Conservation (phyloP, 2,888 invertebrate genomes). For the Mesorhabditis sp. region DNA sequence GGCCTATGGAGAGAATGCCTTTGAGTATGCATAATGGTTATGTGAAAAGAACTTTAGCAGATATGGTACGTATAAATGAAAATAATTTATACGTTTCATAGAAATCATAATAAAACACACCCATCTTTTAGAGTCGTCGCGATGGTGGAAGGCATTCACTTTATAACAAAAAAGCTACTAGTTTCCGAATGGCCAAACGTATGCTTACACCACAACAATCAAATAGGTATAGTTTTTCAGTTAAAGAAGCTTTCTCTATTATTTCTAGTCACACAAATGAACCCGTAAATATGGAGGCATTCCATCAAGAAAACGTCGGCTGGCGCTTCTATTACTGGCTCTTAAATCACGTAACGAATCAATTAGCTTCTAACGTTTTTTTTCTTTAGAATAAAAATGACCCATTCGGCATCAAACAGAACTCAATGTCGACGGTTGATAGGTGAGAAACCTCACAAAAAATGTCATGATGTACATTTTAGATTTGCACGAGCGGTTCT, state of each 20-base stretch:
- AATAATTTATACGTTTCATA: background rate
- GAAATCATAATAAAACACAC: background rate
- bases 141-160: slow-evolving; percentile 25
- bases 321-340: slow-evolving; percentile 45
- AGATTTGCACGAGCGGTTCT: slow-evolving; percentile 68
- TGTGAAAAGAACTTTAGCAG: background rate
- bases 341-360: slow-evolving; percentile 29
- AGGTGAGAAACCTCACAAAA: background rate
- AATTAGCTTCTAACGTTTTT: background rate
- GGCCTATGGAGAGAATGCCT: background rate
- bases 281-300: slow-evolving; percentile 27
- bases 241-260: background rate
- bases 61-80: slow-evolving; percentile 6
- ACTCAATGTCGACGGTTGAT: slow-evolving; percentile 32
- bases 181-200: slow-evolving; percentile 1
- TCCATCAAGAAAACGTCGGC: slow-evolving; percentile 40
- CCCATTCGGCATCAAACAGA: slow-evolving; percentile 35
- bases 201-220: slow-evolving; percentile 7
- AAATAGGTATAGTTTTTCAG: background rate
- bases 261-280: slow-evolving; percentile 7
- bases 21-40: background rate
- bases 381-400: slow-evolving; percentile 32
- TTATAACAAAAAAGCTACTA: slow-evolving; percentile 10
- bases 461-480: background rate
- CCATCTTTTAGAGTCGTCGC: slow-evolving; percentile 13